phyloP scores from a whole-genome alignment of 1,140 invertebrate genomes.

The Brachionus paranguensis region DNA sequence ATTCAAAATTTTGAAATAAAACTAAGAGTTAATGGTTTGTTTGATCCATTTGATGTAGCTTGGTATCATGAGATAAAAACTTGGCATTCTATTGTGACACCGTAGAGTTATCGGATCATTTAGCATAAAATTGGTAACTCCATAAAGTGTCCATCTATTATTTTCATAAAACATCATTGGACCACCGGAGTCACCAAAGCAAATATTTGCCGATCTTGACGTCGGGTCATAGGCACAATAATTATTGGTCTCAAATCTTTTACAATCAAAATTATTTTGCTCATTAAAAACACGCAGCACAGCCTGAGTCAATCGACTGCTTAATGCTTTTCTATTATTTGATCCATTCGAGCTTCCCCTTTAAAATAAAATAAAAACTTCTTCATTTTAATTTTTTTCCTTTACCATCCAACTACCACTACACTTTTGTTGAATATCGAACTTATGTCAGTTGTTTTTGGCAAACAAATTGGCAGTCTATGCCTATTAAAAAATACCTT shows the following conservation, averaged over 20 bases:
- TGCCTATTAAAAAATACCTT: neutral
- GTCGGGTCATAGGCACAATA: neutral
- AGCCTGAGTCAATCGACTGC: neutral
- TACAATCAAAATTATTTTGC: neutral
- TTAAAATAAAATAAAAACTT: neutral
- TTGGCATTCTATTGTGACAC: neutral
- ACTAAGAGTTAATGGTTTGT: neutral
- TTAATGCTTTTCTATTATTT: neutral
- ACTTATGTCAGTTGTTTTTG: neutral
- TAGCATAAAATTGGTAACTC: slow-evolving; percentile 1
- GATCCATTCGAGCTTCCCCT: neutral
- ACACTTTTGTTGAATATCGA: neutral
- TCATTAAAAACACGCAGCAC: neutral
- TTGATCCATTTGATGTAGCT: slow-evolving; percentile 19
- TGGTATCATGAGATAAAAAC: slow-evolving; percentile 22
- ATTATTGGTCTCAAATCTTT: neutral
- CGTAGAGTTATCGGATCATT: neutral
- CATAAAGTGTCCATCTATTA: slow-evolving; percentile 23
- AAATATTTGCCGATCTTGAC: neutral
- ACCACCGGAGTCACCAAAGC: slow-evolving; percentile 24
- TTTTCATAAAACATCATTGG: neutral
- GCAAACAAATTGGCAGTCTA: neutral
- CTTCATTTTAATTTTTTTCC: neutral
- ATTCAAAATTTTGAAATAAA: neutral
- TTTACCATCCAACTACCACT: neutral